phyloP scores from a whole-genome alignment of 1,140 invertebrate genomes.

The Lamellibrachia luymesi region DNA sequence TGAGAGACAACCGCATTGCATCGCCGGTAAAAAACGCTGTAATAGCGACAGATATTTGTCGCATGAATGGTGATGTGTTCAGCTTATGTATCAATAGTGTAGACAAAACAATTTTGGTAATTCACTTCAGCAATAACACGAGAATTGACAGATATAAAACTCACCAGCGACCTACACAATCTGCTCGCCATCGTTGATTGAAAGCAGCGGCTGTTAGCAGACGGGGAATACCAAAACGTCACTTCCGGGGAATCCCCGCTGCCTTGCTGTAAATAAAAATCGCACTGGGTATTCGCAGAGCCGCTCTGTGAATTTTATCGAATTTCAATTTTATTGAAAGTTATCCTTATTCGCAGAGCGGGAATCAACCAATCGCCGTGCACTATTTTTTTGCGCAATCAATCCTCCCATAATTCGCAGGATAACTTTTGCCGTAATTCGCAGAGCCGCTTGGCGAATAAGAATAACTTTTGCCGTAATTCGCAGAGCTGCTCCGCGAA shows the following conservation, averaged over 20 bases:
- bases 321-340: too few species aligned
- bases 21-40: neutral
- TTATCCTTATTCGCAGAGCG: too few species aligned
- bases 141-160: neutral
- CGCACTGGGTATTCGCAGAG: neutral
- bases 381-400: too few species aligned
- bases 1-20: neutral
- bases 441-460: too few species aligned
- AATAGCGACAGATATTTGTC: neutral
- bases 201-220: neutral
- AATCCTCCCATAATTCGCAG: too few species aligned
- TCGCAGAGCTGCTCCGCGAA: too few species aligned
- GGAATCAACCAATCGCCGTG: too few species aligned
- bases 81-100: neutral
- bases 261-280: neutral
- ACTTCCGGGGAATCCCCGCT: neutral
- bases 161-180: neutral
- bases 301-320: too few species aligned
- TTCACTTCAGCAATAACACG: neutral
- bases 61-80: neutral
- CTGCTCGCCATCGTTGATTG: neutral
- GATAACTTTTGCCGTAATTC: too few species aligned
- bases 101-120: neutral
- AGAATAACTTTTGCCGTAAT: too few species aligned
- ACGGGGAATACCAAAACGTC: neutral